Base-by-base conservation (phyloP, 2,888 invertebrate species). In the Mycalesis mineus region DNA sequence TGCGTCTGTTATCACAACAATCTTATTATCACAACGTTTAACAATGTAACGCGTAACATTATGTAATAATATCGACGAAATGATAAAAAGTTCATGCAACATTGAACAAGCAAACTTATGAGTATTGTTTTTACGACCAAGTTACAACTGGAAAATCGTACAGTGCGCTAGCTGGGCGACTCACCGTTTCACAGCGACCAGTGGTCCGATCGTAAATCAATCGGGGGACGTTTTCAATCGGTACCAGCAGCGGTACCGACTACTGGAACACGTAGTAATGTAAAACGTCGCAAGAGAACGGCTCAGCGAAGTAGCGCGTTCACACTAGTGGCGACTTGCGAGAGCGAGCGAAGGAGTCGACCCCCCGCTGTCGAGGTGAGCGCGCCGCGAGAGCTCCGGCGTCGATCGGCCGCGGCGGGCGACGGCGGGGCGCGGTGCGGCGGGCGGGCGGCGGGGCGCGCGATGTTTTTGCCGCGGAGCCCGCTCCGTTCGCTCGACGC, bases 281-380 rank as follows among this genome's bases (percentile, higher is more conserved):
- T 76, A 75, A 68, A 74, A 80, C 79, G 78, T 80, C 81, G 76
- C 70, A 72, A 63, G 59, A 63, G 63, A 64, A 63, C 63, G 64
- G 63, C 62, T 65, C 64, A 64, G 65, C 68, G 65, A 70, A 74
- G 76, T 73, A 74, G 68, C 77, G 80, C 80, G 80, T 75, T 80
- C 76, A 75, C 63, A 63, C 59, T 60, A 65, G 64, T 63, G 50
- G 57, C 57, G 59, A 65, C 63, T 63, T 53, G 57, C 57, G 59
- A 62, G 73, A 76, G 67, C 74, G 77, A 77, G 74, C 74, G 71
- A 79, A 79, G 79, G 77, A 75, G 78, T 78, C 76, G 85, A 87
- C 88, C 87, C 88, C 86, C 87, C 84, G 84, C 79, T 76, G 86
- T 74, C 84, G 88, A 87, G 87, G 86, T 84, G 84, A 82, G 82